phyloP scores from a whole-genome alignment of 2,888 invertebrate species.

The Drosophila ustulata region DNA sequence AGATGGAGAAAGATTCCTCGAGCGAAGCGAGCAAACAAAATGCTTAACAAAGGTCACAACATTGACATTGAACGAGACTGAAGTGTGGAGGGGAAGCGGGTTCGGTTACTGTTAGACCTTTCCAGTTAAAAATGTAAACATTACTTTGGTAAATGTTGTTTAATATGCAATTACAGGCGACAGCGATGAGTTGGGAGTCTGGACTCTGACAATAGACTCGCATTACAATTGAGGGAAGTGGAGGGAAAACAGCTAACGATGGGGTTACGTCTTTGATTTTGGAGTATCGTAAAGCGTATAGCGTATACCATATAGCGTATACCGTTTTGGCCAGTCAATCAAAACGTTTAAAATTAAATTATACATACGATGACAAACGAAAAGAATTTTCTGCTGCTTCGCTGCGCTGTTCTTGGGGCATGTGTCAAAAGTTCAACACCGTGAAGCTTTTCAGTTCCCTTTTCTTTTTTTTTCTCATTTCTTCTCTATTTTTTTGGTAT shows the following conservation, averaged over 20 bases:
- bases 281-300: not conserved
- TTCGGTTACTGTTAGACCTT: conserved; percentile 29
- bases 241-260: not conserved
- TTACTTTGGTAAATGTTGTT: conserved; percentile 72
- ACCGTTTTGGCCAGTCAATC: conserved; percentile 73
- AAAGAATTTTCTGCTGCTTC: conserved; percentile 56
- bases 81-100: not conserved
- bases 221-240: not conserved
- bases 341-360: conserved; percentile 76
- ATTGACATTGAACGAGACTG: conserved; percentile 73
- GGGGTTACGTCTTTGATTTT: conserved; percentile 18
- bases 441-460: conserved; percentile 40
- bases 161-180: conserved; percentile 75
- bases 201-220: conserved; percentile 44
- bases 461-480: not conserved
- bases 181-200: conserved; percentile 9
- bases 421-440: conserved; percentile 60
- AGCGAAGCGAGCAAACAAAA: conserved; percentile 64
- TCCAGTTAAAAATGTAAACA: conserved; percentile 60
- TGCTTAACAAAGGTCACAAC: conserved; percentile 80
- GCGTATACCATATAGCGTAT: conserved; percentile 5
- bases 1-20: conserved; percentile 60
- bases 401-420: conserved; percentile 19
- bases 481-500: conserved; percentile 3
- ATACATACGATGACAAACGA: conserved; percentile 78